Evolutionary conservation across 2,113 vertebrate species (phyloP).

Genomic region (Monarcha castaneiventris): DNA sequence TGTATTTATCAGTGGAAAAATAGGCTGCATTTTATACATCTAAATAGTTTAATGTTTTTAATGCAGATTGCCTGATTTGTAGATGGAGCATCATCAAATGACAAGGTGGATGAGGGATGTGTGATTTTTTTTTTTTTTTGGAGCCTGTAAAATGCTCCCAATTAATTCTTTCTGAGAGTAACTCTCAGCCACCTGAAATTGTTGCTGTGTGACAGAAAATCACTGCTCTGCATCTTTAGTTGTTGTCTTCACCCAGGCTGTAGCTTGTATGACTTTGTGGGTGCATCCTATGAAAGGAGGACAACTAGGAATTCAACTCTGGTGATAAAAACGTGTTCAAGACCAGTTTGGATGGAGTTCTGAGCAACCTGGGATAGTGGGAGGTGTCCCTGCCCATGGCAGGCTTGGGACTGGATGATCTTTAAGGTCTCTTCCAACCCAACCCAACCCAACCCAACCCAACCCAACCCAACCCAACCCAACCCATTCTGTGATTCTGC

Average conservation of each 20-base stretch:
- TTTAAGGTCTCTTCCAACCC: not conserved
- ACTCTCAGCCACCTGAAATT: not conserved
- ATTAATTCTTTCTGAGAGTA: not conserved
- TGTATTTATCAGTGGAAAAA: slow-evolving; percentile 4
- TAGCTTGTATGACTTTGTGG: not conserved
- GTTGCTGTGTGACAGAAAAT: not conserved
- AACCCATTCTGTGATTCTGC: not conserved
- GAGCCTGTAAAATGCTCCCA: not conserved
- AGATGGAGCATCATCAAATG: not conserved
- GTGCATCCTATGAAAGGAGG: not conserved
- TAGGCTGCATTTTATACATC: not conserved
- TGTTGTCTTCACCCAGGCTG: not conserved
- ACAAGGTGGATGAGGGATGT: not conserved
- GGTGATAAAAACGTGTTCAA: not conserved
- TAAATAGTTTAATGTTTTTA: slow-evolving; percentile 5
- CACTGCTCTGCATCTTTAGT: not conserved
- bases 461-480: not conserved
- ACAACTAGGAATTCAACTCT: not conserved
- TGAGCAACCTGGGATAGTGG: not conserved
- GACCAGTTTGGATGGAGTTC: not conserved
- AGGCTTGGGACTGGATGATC: not conserved
- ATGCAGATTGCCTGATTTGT: not conserved
- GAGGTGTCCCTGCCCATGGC: not conserved
- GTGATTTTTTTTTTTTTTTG: not conserved
- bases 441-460: not conserved